Percentiles rank a stretch among this genome's conserved stretches.
These are phyloP conservation scores for Alexandromys fortis DNA, from an alignment of 2,113 vertebrate species.

Conservation along the genomic window DNA sequence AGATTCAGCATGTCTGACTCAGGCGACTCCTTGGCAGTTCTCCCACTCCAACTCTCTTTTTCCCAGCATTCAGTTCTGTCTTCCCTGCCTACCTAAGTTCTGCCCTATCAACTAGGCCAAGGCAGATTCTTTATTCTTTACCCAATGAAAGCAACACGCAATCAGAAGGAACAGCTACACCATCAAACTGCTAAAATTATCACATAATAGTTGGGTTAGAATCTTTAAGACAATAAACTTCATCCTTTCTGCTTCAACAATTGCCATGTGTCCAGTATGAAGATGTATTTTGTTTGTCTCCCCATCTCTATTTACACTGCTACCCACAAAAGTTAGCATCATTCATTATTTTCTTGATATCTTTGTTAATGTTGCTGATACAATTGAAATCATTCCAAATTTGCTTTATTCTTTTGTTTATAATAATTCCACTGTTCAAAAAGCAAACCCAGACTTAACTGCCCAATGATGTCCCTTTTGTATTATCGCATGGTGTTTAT, in stretches of 20 bases:
- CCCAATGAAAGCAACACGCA: too few species aligned
- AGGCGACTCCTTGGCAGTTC: too few species aligned
- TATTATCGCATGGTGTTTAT: constrained; percentile 19
- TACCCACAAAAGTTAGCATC: not conserved
- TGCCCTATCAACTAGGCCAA: too few species aligned
- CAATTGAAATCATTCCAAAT: constrained; percentile 37
- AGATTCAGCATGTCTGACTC: too few species aligned
- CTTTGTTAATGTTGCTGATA: not conserved
- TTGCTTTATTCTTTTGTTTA: constrained; percentile 43
- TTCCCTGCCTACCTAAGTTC: too few species aligned
- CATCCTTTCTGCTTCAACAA: not conserved
- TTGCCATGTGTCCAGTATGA: not conserved
- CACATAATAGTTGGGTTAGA: not conserved
- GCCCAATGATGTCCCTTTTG: constrained; percentile 9
- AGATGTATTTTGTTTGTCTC: not conserved
- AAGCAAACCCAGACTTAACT: constrained; percentile 34
- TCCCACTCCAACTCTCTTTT: too few species aligned
- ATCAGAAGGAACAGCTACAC: too few species aligned
- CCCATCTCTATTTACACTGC: constrained; percentile 35
- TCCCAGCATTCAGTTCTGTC: too few species aligned
- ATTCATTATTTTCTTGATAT: constrained; percentile 17
- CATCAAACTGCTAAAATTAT: not conserved
- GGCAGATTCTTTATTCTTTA: too few species aligned
- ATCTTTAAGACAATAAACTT: not conserved
- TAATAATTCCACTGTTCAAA: constrained; percentile 48